Base-by-base conservation (phyloP, 2,888 invertebrate genomes). In the Cryptocephalus primarius region DNA sequence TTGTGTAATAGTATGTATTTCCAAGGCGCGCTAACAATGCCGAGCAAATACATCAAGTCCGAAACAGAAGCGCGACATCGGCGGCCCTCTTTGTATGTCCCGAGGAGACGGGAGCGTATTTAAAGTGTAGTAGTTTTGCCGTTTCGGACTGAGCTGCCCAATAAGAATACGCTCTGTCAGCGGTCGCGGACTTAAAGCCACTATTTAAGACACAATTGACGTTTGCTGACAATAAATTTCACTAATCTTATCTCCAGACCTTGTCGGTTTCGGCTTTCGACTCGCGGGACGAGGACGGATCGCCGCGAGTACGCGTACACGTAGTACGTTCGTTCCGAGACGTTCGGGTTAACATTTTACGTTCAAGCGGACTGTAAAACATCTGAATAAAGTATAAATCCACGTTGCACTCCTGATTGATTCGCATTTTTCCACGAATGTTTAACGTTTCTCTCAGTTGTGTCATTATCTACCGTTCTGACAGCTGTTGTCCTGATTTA, bases 141-240 rank as follows among this genome's bases (percentile, higher is more conserved):
- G 22, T 45, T 50, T 45, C 45, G 51, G 54, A 57, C 57, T 55
- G 56, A 59, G 59, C 49, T 49, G 45, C 48, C 50, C 55, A 55
- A 56, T 52, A 56, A 56, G 51, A 54, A 50, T 47, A 47, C 36
- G 36, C 36, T 36, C 36, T 36, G n/a, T n/a, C 36, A 53, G 50
- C 45, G 32, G 46, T 45, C 49, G 50, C 49, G 52, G 50, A 46
- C 52, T 52, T 52, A 53, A 55, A 53, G 51, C 42, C 52, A 52
- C 56, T 56, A 55, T 56, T 59, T 60, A 60, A 57, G 59, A 59
- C 50, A 60, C 60, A 61, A 61, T 61, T 60, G 60, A 59, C 55
- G 56, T 52, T 55, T 53, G 49, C 51, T 50, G 55, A 48, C 51
- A 47, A 59, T 59, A 59, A 60, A 60, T 59, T 56, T 51, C 53